These are phyloP conservation scores for Todus mexicanus DNA, from an alignment of 2,797 vertebrate genomes.

Conservation along the genomic window DNA sequence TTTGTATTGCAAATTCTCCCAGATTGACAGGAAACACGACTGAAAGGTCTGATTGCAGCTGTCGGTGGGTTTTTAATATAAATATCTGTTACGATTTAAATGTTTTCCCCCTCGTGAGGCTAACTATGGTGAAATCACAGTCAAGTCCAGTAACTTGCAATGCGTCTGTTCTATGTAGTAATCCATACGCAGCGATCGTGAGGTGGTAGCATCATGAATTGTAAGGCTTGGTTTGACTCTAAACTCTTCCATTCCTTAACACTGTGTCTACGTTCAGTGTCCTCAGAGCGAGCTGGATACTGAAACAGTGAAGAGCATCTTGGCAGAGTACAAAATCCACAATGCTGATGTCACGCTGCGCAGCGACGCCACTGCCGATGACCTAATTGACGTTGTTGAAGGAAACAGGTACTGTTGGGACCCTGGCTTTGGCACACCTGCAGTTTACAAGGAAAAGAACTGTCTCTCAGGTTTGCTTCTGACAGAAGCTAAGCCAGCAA, in stretches of 20 bases:
- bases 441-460: not conserved
- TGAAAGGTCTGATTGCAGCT: not conserved
- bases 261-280: slow-evolving; percentile 73
- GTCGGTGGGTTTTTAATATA: not conserved
- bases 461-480: not conserved
- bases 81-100: not conserved
- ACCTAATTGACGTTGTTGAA: slow-evolving; percentile 98
- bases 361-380: slow-evolving; percentile 92
- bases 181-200: not conserved
- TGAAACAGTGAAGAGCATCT: slow-evolving; percentile 95
- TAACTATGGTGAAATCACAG: not conserved
- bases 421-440: not conserved
- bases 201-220: not conserved
- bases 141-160: not conserved
- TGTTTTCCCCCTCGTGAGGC: not conserved
- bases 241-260: not conserved
- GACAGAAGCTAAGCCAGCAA: not conserved
- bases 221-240: not conserved
- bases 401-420: slow-evolving; percentile 86
- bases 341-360: slow-evolving; percentile 95
- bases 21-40: not conserved
- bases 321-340: slow-evolving; percentile 97
- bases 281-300: slow-evolving; percentile 89
- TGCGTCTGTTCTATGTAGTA: not conserved
- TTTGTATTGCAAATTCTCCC: not conserved